phyloP scores from a whole-genome alignment of 1,140 invertebrate species.

The Drosophila bipectinata region DNA sequence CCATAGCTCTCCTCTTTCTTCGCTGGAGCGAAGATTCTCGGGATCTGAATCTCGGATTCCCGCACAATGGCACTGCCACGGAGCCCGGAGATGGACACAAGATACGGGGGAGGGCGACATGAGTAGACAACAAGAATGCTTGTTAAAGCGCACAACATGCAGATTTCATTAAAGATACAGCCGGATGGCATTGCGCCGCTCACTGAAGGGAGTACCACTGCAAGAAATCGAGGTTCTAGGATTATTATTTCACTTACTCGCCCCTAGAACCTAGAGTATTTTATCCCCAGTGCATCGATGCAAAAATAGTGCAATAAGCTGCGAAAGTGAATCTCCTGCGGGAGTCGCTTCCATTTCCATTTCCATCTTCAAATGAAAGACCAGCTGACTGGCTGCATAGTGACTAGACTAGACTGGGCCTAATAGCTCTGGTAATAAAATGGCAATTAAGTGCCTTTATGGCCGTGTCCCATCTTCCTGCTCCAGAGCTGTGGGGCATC shows the following conservation, averaged over 20 bases:
- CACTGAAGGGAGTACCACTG: slow-evolving; percentile 56
- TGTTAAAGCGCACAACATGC: slow-evolving; percentile 81
- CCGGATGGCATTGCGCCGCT: slow-evolving; percentile 31
- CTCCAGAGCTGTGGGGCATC: slow-evolving; percentile 59
- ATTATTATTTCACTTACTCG: not conserved
- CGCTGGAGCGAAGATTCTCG: slow-evolving; percentile 1
- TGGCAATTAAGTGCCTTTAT: slow-evolving; percentile 80
- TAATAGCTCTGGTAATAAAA: slow-evolving; percentile 78
- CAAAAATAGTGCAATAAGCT: slow-evolving; percentile 48
- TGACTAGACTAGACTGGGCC: slow-evolving; percentile 14
- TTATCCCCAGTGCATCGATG: slow-evolving; percentile 2
- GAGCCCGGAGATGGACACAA: slow-evolving; percentile 20
- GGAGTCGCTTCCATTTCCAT: slow-evolving; percentile 11
- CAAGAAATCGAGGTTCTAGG: not conserved
- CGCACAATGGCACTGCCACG: slow-evolving; percentile 52
- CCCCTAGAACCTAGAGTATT: not conserved
- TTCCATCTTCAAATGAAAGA: slow-evolving; percentile 57
- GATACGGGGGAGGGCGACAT: slow-evolving; percentile 38
- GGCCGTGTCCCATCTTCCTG: slow-evolving; percentile 44
- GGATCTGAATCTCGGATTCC: slow-evolving; percentile 40
- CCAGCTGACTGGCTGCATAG: not conserved
- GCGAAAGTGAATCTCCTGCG: slow-evolving; percentile 60
- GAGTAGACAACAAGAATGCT: slow-evolving; percentile 81
- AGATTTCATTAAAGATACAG: slow-evolving; percentile 82
- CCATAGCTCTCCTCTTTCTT: slow-evolving; percentile 4